Percentiles rank a stretch among this genome's conserved stretches.
Conservation (phyloP, 2,797 vertebrate genomes). For the Propithecus deckenii region DNA sequence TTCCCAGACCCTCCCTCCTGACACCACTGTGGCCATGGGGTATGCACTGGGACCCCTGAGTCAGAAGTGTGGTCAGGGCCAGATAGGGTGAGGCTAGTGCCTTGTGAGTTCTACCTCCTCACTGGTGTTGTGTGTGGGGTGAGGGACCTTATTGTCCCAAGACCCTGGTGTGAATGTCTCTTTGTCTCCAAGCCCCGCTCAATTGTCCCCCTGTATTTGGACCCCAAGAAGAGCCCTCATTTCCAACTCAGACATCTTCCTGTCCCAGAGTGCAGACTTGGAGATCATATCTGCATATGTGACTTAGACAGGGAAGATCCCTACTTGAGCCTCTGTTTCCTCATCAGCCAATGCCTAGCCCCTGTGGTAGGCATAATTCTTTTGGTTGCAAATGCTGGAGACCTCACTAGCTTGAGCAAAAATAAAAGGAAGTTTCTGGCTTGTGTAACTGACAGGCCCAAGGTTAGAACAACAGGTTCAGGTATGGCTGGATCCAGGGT, state of each 20-base stretch:
- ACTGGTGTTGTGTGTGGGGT: background rate
- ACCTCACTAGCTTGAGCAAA: background rate
- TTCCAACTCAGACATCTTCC: background rate
- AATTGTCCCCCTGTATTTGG: background rate
- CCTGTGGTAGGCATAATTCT: background rate
- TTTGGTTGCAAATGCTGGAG: background rate
- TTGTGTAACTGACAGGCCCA: background rate
- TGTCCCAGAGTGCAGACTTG: background rate
- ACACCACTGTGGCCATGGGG: background rate
- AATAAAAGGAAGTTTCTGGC: background rate
- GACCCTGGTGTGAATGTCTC: background rate
- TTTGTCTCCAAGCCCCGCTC: background rate
- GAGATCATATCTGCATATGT: background rate
- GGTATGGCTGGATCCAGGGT: background rate
- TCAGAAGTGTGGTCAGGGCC: background rate
- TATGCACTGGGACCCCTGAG: background rate
- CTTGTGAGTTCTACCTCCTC: background rate
- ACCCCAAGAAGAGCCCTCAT: background rate
- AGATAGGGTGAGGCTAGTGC: background rate
- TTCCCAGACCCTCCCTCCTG: background rate
- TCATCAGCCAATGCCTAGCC: background rate
- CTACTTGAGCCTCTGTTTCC: background rate
- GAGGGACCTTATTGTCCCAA: background rate
- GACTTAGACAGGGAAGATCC: background rate
- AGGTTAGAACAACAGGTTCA: background rate